phyloP scores from a whole-genome alignment of 1,140 invertebrate species.

The Drosophila melanogaster region DNA sequence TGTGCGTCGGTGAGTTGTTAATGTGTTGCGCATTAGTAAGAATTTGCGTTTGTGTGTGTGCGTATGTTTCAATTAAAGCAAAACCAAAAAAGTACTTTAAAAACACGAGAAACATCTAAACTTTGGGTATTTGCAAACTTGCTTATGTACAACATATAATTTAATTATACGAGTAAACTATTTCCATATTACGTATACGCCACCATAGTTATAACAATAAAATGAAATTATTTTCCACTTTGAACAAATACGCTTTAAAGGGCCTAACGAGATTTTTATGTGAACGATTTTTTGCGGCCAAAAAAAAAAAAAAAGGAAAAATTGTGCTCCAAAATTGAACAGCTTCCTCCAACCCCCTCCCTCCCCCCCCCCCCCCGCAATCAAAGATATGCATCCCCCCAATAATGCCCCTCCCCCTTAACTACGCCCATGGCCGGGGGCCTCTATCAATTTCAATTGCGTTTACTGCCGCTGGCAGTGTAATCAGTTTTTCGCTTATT shows the following conservation, averaged over 20 bases:
- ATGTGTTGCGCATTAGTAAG: constrained; percentile 65
- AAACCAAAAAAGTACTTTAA: constrained; percentile 14
- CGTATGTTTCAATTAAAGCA: constrained; percentile 32
- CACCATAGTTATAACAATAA: no score
- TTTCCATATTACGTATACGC: no score
- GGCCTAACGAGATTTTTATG: no score
- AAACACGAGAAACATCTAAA: constrained; percentile 1
- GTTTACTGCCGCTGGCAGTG: constrained; percentile 52
- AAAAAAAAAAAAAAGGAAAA: no score
- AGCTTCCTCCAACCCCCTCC: not conserved
- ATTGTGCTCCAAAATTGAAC: constrained; percentile 19
- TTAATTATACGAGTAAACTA: no score
- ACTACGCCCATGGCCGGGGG: constrained; percentile 6
- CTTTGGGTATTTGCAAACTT: no score
- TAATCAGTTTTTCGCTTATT: constrained; percentile 64
- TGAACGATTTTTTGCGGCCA: no score
- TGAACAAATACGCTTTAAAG: no score
- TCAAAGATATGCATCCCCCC: not conserved
- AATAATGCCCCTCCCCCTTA: not conserved
- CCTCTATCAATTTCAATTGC: constrained; percentile 62
- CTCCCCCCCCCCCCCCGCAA: not conserved
- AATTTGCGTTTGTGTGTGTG: constrained; percentile 11
- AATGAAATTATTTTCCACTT: no score
- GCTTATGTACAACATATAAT: no score
- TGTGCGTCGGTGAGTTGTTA: constrained; percentile 52